Base-by-base conservation (phyloP, 2,888 invertebrate species). In the Chydorus sphaericus region DNA sequence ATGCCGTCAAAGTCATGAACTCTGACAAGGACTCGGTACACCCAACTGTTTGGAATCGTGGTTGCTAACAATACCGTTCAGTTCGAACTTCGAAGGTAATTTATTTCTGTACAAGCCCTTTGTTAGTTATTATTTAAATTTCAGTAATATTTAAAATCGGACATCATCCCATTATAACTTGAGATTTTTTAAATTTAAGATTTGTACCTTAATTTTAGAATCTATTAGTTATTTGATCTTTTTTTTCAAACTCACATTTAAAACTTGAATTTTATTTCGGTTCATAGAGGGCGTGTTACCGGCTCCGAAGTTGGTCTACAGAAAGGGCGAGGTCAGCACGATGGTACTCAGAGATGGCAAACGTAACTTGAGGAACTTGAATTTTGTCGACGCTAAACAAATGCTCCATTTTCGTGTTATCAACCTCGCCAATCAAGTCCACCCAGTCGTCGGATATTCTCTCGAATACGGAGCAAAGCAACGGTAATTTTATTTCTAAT, bases 41-140 rank as follows among this genome's bases (percentile, higher is more conserved):
- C 92, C 56, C 76, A 76, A 64, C 81, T 84, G 61, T 97, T 97
- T 70, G 90, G 88, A 1, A 73, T 97, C 57, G 76, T 78, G 5
- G 82, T 97, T 31, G 75, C 76, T 2, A 73, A 77, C 26, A 69
- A 79, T 38, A 92, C 96, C 73, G 79, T 83, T 59, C 75, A 77
- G 61, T 81, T 94, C 0, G 70, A 75, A 1, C 49, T 48, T 52
- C 1, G 4, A 18, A 18, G 31, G n/a, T n/a, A n/a, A n/a, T 3
- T 48, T n/a, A n/a, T n/a, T n/a, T n/a, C n/a, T n/a, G n/a, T n/a
- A n/a, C n/a, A n/a, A n/a, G n/a, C n/a, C n/a, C n/a, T n/a, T n/a
- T n/a, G n/a, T n/a, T n/a, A n/a, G n/a, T n/a, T n/a, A n/a, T n/a
- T n/a, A n/a, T n/a, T n/a, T n/a, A n/a, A n/a, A n/a, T n/a, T n/a